These are phyloP conservation scores for Neocrepidodera transversa DNA, from an alignment of 2,888 invertebrate genomes.

Conservation along the genomic window DNA sequence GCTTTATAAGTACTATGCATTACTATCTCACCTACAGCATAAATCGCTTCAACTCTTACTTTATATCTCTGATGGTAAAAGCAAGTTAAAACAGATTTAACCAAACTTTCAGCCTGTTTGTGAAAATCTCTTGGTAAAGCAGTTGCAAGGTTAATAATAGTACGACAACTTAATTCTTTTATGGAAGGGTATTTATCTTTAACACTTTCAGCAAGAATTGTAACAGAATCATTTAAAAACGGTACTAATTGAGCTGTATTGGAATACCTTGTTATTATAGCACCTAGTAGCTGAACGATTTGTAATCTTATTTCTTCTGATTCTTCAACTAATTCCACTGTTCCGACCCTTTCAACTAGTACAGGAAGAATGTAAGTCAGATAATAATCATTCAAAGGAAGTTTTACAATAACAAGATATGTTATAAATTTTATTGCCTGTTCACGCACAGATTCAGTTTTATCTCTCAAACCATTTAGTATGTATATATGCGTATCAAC, in stretches of 20 bases:
- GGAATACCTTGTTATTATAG: constrained; percentile 64
- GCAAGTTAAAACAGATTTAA: constrained; percentile 75
- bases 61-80: constrained; percentile 84
- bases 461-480: constrained; percentile 64
- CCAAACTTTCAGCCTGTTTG: constrained; percentile 74
- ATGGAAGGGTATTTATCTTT: constrained; percentile 82
- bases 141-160: constrained; percentile 71
- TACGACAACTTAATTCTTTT: constrained; percentile 75
- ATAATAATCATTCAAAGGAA: constrained; percentile 75
- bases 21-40: constrained; percentile 72
- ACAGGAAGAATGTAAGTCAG: constrained; percentile 78
- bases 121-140: constrained; percentile 75
- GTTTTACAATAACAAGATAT: constrained; percentile 63
- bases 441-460: constrained; percentile 71
- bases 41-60: constrained; percentile 77
- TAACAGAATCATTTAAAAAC: constrained; percentile 78
- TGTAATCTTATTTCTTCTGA: constrained; percentile 84
- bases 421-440: constrained; percentile 65
- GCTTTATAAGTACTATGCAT: constrained; percentile 63
- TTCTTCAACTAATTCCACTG: constrained; percentile 73
- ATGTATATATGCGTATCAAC: constrained; percentile 60
- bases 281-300: constrained; percentile 70
- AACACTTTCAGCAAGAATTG: constrained; percentile 74
- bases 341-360: constrained; percentile 78
- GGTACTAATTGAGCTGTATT: constrained; percentile 67